Conservation (phyloP, 2,797 vertebrate species). For the Molothrus ater region DNA sequence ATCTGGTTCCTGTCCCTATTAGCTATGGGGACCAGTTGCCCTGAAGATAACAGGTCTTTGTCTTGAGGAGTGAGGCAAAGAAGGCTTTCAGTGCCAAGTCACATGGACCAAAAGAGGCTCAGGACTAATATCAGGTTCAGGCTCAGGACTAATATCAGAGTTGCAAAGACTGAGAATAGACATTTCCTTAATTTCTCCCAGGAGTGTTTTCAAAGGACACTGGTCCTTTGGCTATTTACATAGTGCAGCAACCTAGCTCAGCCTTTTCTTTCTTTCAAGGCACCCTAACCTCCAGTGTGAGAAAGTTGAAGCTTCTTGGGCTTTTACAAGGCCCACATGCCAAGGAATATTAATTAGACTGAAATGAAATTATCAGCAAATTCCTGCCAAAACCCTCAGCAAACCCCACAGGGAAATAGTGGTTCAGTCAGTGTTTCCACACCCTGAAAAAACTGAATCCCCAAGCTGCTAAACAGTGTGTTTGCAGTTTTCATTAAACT, state of each 20-base stretch:
- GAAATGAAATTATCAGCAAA: background rate
- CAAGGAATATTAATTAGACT: background rate
- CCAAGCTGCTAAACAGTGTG: background rate
- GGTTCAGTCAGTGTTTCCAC: background rate
- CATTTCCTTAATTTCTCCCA: background rate
- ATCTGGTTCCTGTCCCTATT: background rate
- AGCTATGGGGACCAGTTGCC: background rate
- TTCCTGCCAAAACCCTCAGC: background rate
- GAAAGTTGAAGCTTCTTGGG: background rate
- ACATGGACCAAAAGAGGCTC: background rate
- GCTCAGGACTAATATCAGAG: background rate
- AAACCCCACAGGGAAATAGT: background rate
- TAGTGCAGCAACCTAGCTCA: background rate
- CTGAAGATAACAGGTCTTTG: background rate
- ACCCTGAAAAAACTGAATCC: accelerated
- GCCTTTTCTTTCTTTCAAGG: background rate
- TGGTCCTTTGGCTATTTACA: background rate
- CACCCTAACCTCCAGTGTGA: background rate
- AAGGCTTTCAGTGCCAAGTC: background rate
- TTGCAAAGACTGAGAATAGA: background rate
- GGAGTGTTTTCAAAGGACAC: background rate
- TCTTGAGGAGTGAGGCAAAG: background rate
- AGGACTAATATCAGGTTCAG: background rate
- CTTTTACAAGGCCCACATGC: background rate
- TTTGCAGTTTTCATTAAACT: background rate